Evolutionary conservation across 2,888 invertebrate species (phyloP).

Genomic region (Drosophila affinis): DNA sequence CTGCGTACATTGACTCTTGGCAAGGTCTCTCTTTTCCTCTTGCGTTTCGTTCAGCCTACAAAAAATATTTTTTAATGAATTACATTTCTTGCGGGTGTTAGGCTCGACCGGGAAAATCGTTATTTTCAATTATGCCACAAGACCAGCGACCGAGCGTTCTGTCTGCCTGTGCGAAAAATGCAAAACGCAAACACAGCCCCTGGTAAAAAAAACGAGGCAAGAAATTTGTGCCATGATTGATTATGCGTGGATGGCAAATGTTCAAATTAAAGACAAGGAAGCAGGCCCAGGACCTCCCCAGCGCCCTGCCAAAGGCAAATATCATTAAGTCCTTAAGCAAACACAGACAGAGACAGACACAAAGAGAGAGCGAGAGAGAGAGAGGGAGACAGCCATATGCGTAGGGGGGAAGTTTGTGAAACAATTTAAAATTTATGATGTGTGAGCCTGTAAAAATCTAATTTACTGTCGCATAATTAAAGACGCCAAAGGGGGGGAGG

Average conservation of each 20-base stretch:
- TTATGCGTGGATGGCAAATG: constrained; percentile 71
- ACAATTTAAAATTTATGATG: constrained; percentile 78
- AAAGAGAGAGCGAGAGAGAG: not conserved
- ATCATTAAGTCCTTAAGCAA: constrained; percentile 69
- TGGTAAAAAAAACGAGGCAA: constrained; percentile 20
- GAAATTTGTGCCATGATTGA: constrained; percentile 64
- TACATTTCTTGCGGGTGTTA: constrained; percentile 81
- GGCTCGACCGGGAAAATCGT: constrained; percentile 62
- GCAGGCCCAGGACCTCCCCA: not conserved
- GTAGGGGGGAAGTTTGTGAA: constrained; percentile 26
- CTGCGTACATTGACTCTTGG: constrained; percentile 68
- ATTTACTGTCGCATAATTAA: constrained; percentile 82
- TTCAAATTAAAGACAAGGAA: constrained; percentile 74
- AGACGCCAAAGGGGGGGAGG: constrained; percentile 27
- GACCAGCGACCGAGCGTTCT: constrained; percentile 28
- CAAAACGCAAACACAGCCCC: constrained; percentile 53
- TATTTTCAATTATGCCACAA: constrained; percentile 72
- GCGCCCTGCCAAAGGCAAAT: constrained; percentile 53
- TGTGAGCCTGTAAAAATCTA: constrained; percentile 79
- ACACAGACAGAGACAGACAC: constrained; percentile 32
- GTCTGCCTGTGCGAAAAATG: constrained; percentile 38
- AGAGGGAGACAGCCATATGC: constrained; percentile 8
- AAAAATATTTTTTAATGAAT: constrained; percentile 78
- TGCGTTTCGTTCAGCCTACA: constrained; percentile 43
- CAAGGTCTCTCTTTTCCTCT: constrained; percentile 10